phyloP scores from a whole-genome alignment of 2,888 invertebrate species.

The Globia sparganii region DNA sequence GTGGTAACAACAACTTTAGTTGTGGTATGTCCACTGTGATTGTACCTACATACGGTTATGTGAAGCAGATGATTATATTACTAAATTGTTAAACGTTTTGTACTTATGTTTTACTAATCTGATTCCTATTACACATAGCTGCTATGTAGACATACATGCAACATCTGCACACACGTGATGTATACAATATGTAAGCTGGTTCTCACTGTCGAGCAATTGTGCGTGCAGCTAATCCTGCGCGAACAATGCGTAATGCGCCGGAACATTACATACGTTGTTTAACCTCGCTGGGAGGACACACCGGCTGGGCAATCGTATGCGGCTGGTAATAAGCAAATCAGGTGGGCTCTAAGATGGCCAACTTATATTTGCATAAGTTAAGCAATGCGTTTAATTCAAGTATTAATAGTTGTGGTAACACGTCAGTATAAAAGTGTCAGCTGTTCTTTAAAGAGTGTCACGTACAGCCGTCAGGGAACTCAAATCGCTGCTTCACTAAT shows the following conservation, averaged over 20 bases:
- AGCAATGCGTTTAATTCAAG: no score
- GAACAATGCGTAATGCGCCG: slow-evolving; percentile 64
- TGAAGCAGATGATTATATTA: neutral
- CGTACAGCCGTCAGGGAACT: neutral
- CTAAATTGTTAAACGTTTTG: neutral
- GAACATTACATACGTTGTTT: slow-evolving; percentile 53
- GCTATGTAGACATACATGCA: neutral
- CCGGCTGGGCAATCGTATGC: neutral
- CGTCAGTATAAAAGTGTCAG: no score
- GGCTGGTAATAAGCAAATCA: neutral
- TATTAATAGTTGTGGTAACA: neutral
- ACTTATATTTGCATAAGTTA: neutral
- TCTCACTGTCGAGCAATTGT: slow-evolving; percentile 31
- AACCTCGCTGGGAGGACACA: slow-evolving; percentile 18
- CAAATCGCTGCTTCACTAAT: neutral
- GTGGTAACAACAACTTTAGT: no score
- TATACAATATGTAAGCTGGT: neutral
- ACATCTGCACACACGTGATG: neutral
- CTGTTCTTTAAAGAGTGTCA: neutral
- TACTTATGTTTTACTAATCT: neutral
- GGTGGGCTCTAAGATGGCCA: no score
- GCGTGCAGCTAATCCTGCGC: slow-evolving; percentile 54
- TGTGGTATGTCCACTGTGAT: neutral
- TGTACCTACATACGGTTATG: no score
- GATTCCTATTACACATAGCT: neutral